These are phyloP conservation scores for Neria commutata DNA, from an alignment of 2,888 invertebrate species.

Conservation along the genomic window DNA sequence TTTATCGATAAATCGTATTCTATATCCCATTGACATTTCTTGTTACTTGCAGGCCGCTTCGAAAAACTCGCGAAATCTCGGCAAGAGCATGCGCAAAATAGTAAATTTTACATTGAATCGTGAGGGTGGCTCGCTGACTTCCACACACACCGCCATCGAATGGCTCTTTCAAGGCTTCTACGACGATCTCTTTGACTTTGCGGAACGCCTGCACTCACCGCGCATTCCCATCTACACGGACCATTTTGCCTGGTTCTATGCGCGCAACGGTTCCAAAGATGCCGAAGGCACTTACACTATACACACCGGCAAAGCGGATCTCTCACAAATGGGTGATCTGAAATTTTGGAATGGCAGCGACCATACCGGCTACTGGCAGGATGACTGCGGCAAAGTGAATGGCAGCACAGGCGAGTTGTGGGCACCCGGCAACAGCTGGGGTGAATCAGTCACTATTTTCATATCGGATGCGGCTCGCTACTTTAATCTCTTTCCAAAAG, in stretches of 20 bases:
- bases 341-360: constrained; percentile 72
- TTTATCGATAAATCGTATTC: no score
- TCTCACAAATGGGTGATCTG: constrained; percentile 70
- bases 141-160: constrained; percentile 69
- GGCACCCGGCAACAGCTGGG: constrained; percentile 66
- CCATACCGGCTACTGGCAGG: constrained; percentile 65
- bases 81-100: constrained; percentile 57
- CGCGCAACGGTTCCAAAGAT: constrained; percentile 74
- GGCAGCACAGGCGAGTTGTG: constrained; percentile 83
- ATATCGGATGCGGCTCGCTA: constrained; percentile 79
- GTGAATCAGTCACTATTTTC: constrained; percentile 70
- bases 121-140: constrained; percentile 63
- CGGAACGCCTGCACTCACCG: constrained; percentile 62
- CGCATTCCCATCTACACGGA: constrained; percentile 67
- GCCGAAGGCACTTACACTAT: constrained; percentile 80
- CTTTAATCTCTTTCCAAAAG: constrained; percentile 56
- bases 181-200: constrained; percentile 72
- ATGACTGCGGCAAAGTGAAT: constrained; percentile 70
- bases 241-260: constrained; percentile 81
- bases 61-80: constrained; percentile 64
- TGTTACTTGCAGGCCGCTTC: constrained; percentile 67
- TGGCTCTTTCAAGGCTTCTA: constrained; percentile 82
- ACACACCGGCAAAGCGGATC: constrained; percentile 72
- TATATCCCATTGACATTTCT: neutral
- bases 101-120: constrained; percentile 66